A percentile compares a stretch with the other conserved stretches of the same genome.
Evolutionary conservation across 2,797 vertebrate genomes (phyloP).

Genomic region (Smutsia gigantea): DNA sequence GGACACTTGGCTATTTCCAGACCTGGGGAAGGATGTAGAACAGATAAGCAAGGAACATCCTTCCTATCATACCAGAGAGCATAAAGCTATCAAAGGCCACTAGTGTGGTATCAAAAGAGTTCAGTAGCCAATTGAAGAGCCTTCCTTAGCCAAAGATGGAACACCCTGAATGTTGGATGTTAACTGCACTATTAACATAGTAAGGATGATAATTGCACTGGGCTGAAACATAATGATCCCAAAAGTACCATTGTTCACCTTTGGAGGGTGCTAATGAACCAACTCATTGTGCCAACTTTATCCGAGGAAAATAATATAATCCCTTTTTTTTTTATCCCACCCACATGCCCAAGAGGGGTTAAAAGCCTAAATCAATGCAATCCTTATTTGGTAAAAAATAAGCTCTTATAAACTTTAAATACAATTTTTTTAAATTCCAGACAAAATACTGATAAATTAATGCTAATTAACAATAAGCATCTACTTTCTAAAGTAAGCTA

Average conservation of each 20-base stretch:
- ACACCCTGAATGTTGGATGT: background rate
- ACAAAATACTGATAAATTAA: conserved; percentile 30
- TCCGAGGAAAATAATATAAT: conserved; percentile 3
- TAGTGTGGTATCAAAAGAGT: background rate
- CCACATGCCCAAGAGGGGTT: background rate
- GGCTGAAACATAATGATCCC: background rate
- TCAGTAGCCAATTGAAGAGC: conserved; percentile 15
- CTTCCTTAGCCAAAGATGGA: background rate
- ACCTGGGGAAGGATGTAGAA: background rate
- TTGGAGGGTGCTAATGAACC: background rate
- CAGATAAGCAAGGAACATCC: background rate
- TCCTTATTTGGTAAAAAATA: conserved; percentile 17
- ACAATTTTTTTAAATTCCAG: background rate
- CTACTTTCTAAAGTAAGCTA: conserved; percentile 27
- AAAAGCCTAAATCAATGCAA: background rate
- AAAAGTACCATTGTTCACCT: background rate
- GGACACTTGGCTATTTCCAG: background rate
- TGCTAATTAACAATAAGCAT: conserved; percentile 16
- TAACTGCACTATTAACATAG: background rate
- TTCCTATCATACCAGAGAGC: background rate
- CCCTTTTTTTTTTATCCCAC: background rate
- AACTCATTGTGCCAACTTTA: background rate
- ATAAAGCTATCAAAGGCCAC: background rate
- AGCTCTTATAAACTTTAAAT: background rate
- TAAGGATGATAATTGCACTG: background rate